Evolutionary conservation across 2,888 invertebrate genomes (phyloP), one percentile per base, ranked within the genome.

Genomic region (Drosophila parthenogenetica): DNA sequence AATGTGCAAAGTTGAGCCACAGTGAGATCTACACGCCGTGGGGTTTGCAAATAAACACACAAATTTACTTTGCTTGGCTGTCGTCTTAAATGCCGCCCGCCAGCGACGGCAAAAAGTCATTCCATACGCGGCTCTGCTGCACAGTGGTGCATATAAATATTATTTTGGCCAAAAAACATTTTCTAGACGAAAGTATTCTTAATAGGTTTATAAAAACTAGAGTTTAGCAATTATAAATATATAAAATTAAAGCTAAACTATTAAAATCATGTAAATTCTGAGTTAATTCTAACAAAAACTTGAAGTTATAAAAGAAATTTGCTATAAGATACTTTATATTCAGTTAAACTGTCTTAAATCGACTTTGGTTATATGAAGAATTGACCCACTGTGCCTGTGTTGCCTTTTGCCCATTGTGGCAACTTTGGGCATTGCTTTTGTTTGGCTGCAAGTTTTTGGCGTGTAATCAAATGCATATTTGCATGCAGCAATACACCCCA

Each of bases 401-500:
- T 13, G 50, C 39, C 65, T 29, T 45, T 43, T 8, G 40, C 53
- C 37, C 63, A 79, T 76, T 79, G 69, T 76, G 22, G 53, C 55
- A 78, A 82, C 66, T 89, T 83, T 79, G 74, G 63, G 76, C 85
- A 78, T 80, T 82, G 71, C 85, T 69, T 86, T 88, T 87, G 86
- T 85, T 84, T 86, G 86, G 73, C 69, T 79, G 78, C 63, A 81
- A 72, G 76, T 75, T 81, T 80, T 72, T 68, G 76, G 88, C 87
- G 74, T 89, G 82, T 85, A 85, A 85, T 85, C 85, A 85, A 85
- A 85, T 85, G 89, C 87, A 87, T 89, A 85, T 85, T 85, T 85
- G 85, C 89, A 85, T 85, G 85, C 87, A 84, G 63, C 61, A 65
- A 61, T 61, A 77, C 69, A 76, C 66, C 55, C 67, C 29, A 45